These are phyloP conservation scores for Volucella inanis DNA, from an alignment of 2,888 invertebrate species.

Conservation along the genomic window DNA sequence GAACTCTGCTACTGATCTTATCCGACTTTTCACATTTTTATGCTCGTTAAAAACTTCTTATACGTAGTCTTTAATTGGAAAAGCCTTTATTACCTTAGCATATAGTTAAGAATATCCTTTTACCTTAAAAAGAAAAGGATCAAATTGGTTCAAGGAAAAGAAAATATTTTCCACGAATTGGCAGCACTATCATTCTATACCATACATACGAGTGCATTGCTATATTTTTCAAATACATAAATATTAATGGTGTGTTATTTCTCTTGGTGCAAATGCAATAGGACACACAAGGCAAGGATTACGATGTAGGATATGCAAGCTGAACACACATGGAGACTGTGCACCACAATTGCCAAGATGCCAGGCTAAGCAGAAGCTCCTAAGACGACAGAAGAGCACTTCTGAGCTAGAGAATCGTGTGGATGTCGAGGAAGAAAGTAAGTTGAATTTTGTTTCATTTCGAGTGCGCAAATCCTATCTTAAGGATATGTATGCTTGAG, in stretches of 20 bases:
- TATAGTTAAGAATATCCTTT: no score
- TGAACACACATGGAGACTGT: slow-evolving; percentile 95
- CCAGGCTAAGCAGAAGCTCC: slow-evolving; percentile 92
- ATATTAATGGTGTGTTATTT: slow-evolving; percentile 65
- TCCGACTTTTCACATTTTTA: no score
- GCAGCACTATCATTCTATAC: no score
- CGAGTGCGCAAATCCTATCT: slow-evolving; percentile 71
- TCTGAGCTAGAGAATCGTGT: slow-evolving; percentile 91
- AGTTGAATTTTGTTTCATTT: slow-evolving; percentile 83
- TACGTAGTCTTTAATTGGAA: no score
- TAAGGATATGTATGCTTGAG: slow-evolving; percentile 24
- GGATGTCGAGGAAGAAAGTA: slow-evolving; percentile 91
- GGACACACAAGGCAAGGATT: slow-evolving; percentile 96
- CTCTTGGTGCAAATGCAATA: slow-evolving; percentile 79
- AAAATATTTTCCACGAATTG: no score
- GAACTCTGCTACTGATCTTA: no score
- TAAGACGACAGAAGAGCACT: slow-evolving; percentile 94
- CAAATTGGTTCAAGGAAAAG: no score
- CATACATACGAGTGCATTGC: no score
- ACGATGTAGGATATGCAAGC: slow-evolving; percentile 94
- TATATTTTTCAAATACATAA: slow-evolving; percentile 35
- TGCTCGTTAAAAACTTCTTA: no score
- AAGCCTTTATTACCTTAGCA: no score
- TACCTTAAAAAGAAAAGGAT: no score
- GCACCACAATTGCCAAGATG: slow-evolving; percentile 92